Evolutionary conservation across 2,797 vertebrate species (phyloP).

Genomic region (Lutjanus campechanus): DNA sequence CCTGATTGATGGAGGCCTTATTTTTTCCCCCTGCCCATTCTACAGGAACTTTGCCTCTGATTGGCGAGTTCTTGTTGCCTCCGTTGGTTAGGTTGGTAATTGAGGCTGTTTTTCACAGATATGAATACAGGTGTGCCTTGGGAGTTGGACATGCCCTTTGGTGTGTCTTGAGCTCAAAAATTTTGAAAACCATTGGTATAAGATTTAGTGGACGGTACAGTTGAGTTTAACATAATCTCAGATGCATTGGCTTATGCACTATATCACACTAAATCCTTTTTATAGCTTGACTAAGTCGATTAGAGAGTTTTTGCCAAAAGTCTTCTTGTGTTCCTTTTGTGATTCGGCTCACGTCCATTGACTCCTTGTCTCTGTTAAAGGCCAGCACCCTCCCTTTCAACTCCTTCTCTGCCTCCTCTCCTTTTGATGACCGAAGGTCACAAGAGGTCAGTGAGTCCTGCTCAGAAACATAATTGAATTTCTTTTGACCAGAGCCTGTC

Average conservation of each 20-base stretch:
- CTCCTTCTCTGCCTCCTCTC: not conserved
- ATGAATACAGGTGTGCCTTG: too few species aligned
- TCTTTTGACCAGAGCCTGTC: constrained; percentile 51
- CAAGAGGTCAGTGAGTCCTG: constrained; percentile 39
- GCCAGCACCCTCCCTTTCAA: not conserved
- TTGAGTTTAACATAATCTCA: not conserved
- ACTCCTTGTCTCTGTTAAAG: not conserved
- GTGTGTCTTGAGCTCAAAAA: too few species aligned
- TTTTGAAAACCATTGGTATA: not conserved
- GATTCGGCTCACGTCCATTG: constrained; percentile 14
- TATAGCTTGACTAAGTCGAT: not conserved
- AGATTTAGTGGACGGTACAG: not conserved
- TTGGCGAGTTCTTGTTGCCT: too few species aligned
- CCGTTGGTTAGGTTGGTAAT: too few species aligned
- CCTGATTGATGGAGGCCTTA: too few species aligned
- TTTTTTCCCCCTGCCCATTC: too few species aligned
- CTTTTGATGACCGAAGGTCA: constrained; percentile 48
- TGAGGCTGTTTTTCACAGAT: too few species aligned
- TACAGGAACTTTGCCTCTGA: too few species aligned
- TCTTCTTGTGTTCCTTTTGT: constrained; percentile 16
- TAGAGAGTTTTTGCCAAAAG: constrained; percentile 1
- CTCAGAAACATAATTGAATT: constrained; percentile 55
- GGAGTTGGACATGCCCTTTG: too few species aligned
- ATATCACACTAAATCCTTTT: constrained; percentile 5
- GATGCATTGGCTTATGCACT: not conserved